A percentile compares a stretch with the other conserved stretches of the same genome.
Evolutionary conservation across 2,797 vertebrate species (phyloP).

Genomic region (Neosilurus mollespiculum): DNA sequence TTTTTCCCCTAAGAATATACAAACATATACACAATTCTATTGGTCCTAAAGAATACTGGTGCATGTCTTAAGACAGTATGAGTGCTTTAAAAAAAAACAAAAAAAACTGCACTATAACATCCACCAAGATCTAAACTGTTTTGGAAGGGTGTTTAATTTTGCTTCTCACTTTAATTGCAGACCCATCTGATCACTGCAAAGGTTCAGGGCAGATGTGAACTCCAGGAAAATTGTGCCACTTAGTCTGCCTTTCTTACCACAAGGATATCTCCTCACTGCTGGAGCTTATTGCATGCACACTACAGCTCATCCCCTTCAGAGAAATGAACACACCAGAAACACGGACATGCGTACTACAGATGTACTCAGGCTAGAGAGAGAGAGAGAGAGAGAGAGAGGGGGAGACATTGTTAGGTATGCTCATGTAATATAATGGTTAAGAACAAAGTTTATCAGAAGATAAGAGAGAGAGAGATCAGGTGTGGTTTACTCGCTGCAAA

Average conservation of each 20-base stretch:
- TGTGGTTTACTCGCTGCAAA: not conserved
- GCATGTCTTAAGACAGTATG: not conserved
- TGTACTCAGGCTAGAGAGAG: not conserved
- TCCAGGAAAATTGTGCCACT: not conserved
- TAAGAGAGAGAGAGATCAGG: not conserved
- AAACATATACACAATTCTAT: not conserved
- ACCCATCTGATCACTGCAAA: not conserved
- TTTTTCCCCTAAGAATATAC: not conserved
- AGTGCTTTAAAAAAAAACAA: no score
- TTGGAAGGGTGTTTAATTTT: not conserved
- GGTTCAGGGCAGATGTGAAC: not conserved
- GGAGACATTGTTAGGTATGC: no score
- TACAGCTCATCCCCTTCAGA: slow-evolving; percentile 33
- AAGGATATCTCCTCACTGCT: slow-evolving; percentile 39
- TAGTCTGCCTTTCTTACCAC: not conserved
- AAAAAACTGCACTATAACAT: not conserved
- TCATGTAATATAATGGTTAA: no score
- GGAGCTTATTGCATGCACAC: slow-evolving; percentile 23
- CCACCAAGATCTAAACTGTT: not conserved
- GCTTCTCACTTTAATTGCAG: not conserved
- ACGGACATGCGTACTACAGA: slow-evolving; percentile 28
- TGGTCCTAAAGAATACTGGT: not conserved
- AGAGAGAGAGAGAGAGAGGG: not conserved
- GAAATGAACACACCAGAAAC: slow-evolving; percentile 19
- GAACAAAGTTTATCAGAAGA: not conserved